Evolutionary conservation across 2,888 invertebrate species (phyloP).

Genomic region (Cetonia aurata): DNA sequence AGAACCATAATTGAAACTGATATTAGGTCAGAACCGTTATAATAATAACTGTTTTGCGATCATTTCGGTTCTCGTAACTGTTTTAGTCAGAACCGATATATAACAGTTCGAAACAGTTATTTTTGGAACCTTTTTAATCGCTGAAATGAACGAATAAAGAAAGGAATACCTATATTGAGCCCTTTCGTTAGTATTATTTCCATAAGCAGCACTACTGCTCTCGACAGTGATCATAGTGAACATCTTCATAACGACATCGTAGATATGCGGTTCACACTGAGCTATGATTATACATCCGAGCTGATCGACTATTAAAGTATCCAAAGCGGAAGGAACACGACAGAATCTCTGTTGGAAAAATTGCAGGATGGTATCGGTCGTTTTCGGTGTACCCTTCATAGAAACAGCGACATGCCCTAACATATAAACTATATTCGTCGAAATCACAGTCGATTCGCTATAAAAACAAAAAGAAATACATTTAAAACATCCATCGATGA

Average conservation of each 20-base stretch:
- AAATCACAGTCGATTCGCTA: conserved; percentile 92
- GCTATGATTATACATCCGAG: conserved; percentile 98
- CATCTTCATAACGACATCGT: conserved; percentile 98
- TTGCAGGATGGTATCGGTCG: conserved; percentile 94
- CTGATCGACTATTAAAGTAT: conserved; percentile 96
- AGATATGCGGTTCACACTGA: conserved; percentile 84
- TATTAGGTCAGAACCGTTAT: too few species aligned
- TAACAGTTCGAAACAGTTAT: too few species aligned
- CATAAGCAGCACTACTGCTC: conserved; percentile 84
- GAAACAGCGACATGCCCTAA: conserved; percentile 97
- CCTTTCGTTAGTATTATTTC: conserved; percentile 73
- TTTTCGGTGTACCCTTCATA: conserved; percentile 91
- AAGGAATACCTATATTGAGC: conserved; percentile 71
- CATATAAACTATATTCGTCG: conserved; percentile 97
- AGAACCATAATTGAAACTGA: too few species aligned
- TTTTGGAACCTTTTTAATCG: too few species aligned
- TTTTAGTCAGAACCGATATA: too few species aligned
- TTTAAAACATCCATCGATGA: conserved; percentile 9
- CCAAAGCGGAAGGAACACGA: conserved; percentile 91
- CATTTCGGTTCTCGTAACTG: too few species aligned
- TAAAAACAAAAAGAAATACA: conserved; percentile 11
- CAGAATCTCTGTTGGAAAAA: conserved; percentile 97
- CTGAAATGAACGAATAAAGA: too few species aligned
- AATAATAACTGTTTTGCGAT: too few species aligned
- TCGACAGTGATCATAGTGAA: conserved; percentile 96